Evolutionary conservation across 1,140 invertebrate genomes (phyloP), one percentile per base, ranked within the genome.

Genomic region (Nephila pilipes): DNA sequence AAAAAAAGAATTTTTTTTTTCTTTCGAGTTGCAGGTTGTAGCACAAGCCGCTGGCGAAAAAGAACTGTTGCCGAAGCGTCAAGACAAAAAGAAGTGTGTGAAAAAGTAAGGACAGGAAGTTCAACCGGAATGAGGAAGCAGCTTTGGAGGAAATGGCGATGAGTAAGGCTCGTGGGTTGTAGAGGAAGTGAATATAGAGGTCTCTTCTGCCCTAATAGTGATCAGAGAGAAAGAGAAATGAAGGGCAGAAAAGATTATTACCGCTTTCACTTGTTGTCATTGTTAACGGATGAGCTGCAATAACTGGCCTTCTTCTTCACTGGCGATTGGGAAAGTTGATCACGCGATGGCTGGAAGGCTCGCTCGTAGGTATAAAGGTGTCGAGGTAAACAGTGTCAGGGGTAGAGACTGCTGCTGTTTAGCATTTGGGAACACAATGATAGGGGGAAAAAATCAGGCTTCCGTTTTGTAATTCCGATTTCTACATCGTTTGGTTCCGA

Each of bases 61-160:
- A 22, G 25, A 22, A 54, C 20, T 69, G 63, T n/a, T 54, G 32
- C 29, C 18, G 55, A 87, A 60, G 29, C 20, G 38, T 29, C 25
- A 75, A 75, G 22, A 38, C 16, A 65, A 90, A 46, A 90, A 63
- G 36, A 90, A 75, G 55, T 65, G 57, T 91, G 90, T 55, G 88
- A 29, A 79, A 91, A 91, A 91, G 79, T 85, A 75, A 92, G 90
- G 80, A 92, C 90, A 92, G 90, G 90, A 92, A 92, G 90, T 92
- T 92, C 80, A 92, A 85, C 90, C 92, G 92, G 92, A 93, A 93
- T 93, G 92, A 93, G 92, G 92, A 93, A 93, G 92, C 75, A 85
- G 65, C 69, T 29, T 87, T 38, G 38, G 90, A 92, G 90, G 90
- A 92, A 92, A 80, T 60, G 90, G 75, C 92, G 92, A 93, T 93